Percentiles rank a stretch among this genome's conserved stretches.
Evolutionary conservation across 2,888 invertebrate species (phyloP).

Genomic region (Drosophila robusta): DNA sequence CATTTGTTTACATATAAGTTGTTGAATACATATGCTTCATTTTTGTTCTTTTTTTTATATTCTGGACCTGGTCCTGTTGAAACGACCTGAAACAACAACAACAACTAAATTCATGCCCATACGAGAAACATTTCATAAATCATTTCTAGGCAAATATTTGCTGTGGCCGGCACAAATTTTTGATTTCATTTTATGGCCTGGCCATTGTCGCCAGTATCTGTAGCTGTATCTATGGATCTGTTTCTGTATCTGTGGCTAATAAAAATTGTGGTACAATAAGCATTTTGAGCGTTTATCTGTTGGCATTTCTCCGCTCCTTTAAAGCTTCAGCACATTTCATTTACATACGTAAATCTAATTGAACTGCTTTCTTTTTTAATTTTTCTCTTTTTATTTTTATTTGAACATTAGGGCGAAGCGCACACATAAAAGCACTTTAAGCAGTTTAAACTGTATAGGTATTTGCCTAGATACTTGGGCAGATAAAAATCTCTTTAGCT

Average conservation of each 20-base stretch:
- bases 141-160: constrained; percentile 65
- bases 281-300: constrained; percentile 59
- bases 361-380: constrained; percentile 11
- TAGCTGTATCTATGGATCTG: constrained; percentile 2
- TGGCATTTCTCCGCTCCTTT: constrained; percentile 8
- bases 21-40: constrained; percentile 20
- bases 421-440: constrained; percentile 7
- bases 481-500: constrained; percentile 14
- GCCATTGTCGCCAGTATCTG: constrained; percentile 50
- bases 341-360: constrained; percentile 38
- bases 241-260: constrained; percentile 40
- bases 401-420: constrained; percentile 2
- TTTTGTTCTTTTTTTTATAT: background rate
- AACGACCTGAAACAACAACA: constrained; percentile 13
- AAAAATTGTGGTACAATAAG: constrained; percentile 59
- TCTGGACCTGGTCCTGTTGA: constrained; percentile 4
- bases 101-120: constrained; percentile 31
- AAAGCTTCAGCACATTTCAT: constrained; percentile 52
- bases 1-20: constrained; percentile 22
- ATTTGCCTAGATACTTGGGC: constrained; percentile 10
- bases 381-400: constrained; percentile 6
- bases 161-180: constrained; percentile 52
- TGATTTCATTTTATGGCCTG: constrained; percentile 56
- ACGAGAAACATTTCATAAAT: constrained; percentile 61
- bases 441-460: constrained; percentile 27